Evolutionary conservation across 2,797 vertebrate genomes (phyloP), one percentile per base, ranked within the genome.

Genomic region (Emys orbicularis): DNA sequence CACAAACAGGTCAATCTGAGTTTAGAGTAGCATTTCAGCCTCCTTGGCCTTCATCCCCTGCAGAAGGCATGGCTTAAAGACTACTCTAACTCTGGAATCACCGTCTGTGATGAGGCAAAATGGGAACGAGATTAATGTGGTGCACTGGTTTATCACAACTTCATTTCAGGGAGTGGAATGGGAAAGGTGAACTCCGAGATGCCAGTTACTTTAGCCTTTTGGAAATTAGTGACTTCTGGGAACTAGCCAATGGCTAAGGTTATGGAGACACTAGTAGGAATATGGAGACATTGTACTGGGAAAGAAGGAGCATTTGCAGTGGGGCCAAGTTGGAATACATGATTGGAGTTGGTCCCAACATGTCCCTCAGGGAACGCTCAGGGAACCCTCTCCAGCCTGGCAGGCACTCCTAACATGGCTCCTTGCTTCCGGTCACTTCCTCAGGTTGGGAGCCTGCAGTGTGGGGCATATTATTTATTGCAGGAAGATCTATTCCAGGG

Each of bases 31-130:
- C 47, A 89, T 44, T 94, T 92, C 90, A 92, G 54, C 4, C 34
- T 84, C 8, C 1, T 52, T 68, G 49, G 12, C 85, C 80, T 88
- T 87, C 84, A 21, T 76, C 88, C 3, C 2, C 47, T 90, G 47
- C 53, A 83, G 76, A 88, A 41, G 47, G 31, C 80, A 52, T 83
- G 37, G 44, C 81, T 93, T 93, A 80, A 90, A 88, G 91, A 50
- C 31, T 84, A 2, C 0, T 3, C 81, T 21, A 96, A 80, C 0
- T 2, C 29, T 49, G 41, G 0, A 5, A 80, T 44, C 44, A 21
- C 8, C 23, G 4, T n/a, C 80, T 12, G 3, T 50, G 23, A 44
- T 19, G 72, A 44, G n/a, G 83, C 2, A 89, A 86, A 49, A 54
- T 4, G 11, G 87, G 81, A 90, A 57, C 6, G 8, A 12, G 0